Base-by-base conservation (phyloP, 2,797 vertebrate genomes). In the Manis pentadactyla region DNA sequence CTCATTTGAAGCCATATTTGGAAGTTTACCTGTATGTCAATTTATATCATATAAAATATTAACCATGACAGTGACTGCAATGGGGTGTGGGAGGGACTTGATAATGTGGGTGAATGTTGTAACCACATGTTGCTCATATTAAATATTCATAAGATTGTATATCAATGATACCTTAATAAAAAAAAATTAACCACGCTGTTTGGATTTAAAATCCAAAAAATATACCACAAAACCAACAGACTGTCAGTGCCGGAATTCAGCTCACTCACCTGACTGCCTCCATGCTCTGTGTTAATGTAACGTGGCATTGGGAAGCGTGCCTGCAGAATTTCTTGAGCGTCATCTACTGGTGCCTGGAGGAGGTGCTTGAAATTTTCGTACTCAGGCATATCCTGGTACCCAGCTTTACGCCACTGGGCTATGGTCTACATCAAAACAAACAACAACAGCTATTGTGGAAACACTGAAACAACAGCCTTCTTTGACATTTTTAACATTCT, bases 301-400 rank as follows among this genome's bases (percentile, higher is more conserved):
- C 99, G 99, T 0, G 99, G 99, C 99, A 99, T 99, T 12, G 99
- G 99, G 98, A 99, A 99, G 73, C 99, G 99, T 0, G 99, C 99
- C 98, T 99, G 99, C 73, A 99, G 97, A 98, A 99, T 99, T 98
- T 99, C 99, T 98, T 99, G 99, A 57, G 99, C 99, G 0, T 99
- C 99, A 53, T 99, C 99, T 96, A 99, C 97, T 0, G 99, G 99
- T 66, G 99, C 99, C 96, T 99, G 99, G 68, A 99, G 98, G 88
- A 99, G 99, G 97, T 99, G 99, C 97, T 99, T 99, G 97, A 99
- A 99, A 98, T 99, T 99, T 98, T 99, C 99, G 31, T 99, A 99
- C 92, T 99, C 99, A 0, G 99, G 98, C 99, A 99, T 99, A 79
- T 99, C 99, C 98, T 99, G 99, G 98, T 99, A 99, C 63, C 99